Conservation (phyloP, 2,113 vertebrate species). For the Ornithorhynchus anatinus region DNA sequence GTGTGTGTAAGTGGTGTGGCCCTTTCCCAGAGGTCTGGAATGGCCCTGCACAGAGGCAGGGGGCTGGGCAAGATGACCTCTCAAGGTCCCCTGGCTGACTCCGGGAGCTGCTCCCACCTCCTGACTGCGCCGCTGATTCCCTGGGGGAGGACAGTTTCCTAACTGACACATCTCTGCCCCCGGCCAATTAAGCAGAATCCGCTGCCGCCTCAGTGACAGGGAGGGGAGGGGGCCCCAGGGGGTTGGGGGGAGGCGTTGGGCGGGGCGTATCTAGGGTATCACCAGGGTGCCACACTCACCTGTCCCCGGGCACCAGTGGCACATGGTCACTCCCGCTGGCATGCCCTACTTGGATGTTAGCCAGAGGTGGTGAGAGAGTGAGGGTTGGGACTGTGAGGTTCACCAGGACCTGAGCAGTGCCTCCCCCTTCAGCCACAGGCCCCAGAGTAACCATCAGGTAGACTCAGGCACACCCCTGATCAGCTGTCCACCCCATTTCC, state of each 20-base stretch:
- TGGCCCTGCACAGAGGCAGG: background rate
- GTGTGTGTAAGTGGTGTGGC: too few relatives aligned
- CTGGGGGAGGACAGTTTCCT: background rate
- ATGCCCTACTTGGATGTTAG: background rate
- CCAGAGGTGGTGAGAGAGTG: background rate
- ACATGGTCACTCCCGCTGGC: too few relatives aligned
- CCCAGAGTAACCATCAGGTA: too few relatives aligned
- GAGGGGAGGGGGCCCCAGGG: background rate
- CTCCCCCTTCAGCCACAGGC: too few relatives aligned
- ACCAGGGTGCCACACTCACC: background rate
- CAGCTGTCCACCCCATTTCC: too few relatives aligned
- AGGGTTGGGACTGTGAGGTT: too few relatives aligned
- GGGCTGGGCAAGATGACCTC: background rate
- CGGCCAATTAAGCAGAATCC: background rate
- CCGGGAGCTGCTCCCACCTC: background rate
- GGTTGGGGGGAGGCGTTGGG: too few relatives aligned
- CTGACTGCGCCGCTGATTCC: background rate
- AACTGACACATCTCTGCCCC: background rate
- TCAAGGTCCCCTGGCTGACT: background rate
- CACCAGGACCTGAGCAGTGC: too few relatives aligned
- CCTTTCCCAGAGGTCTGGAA: too few relatives aligned
- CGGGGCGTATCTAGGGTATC: too few relatives aligned
- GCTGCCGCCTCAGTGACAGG: background rate
- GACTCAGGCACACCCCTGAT: too few relatives aligned
- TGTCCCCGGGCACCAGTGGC: too few relatives aligned